phyloP scores from a whole-genome alignment of 1,140 invertebrate genomes.

The Caenorhabditis elegans region WBcel235 BX284603.4:4471501-4472000 shows the following conservation, averaged over 20 bases:
- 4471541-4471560: background rate
- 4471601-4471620: background rate
- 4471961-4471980: background rate
- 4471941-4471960: background rate
- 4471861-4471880: too few species aligned
- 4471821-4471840: constrained; percentile 26
- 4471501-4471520: background rate
- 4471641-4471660: background rate
- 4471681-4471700: background rate
- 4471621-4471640: background rate
- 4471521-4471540: background rate
- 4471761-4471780: background rate
- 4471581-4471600: background rate
- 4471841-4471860: constrained; percentile 15
- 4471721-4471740: background rate
- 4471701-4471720: constrained; percentile 24
- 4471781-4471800: background rate
- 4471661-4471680: background rate
- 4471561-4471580: background rate
- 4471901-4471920: background rate
- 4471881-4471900: background rate
- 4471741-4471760: background rate
- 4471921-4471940: background rate
- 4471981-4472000: background rate
- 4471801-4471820: background rate